Percentiles rank a stretch among this genome's conserved stretches.
These are phyloP conservation scores for Patiria miniata DNA, from an alignment of 35 echinoderm and acorn worm genomes.

Conservation along the genomic window DNA sequence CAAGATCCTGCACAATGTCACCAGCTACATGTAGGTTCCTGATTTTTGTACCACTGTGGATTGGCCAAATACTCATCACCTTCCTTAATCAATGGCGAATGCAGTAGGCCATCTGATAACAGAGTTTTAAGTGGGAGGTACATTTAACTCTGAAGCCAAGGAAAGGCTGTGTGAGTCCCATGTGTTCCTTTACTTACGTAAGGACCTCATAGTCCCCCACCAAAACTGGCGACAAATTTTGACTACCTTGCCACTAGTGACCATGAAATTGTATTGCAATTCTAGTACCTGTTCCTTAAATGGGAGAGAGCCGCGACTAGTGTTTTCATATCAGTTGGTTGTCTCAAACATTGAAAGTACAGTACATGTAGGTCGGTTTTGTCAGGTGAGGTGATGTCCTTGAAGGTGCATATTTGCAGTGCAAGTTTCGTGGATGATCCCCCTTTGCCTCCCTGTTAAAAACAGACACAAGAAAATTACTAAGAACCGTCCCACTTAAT, in stretches of 20 bases:
- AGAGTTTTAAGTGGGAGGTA: not conserved
- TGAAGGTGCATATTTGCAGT: constrained; percentile 7
- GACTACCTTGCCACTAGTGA: not conserved
- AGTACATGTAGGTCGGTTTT: constrained; percentile 24
- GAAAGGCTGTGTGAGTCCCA: constrained; percentile 17
- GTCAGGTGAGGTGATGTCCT: not conserved
- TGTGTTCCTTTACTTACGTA: constrained; percentile 22
- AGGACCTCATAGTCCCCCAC: constrained; percentile 54
- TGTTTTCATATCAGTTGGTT: not conserved
- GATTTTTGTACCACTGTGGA: not conserved
- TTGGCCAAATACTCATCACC: constrained; percentile 4
- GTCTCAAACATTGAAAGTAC: not conserved
- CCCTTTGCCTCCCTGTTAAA: constrained; percentile 6
- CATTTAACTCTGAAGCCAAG: constrained; percentile 40
- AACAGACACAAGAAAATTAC: no score
- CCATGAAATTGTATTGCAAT: not conserved
- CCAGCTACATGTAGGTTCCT: not conserved
- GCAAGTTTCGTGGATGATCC: constrained; percentile 19
- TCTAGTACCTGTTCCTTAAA: not conserved
- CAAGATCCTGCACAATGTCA: constrained; percentile 18
- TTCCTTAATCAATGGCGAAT: not conserved
- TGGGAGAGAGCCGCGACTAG: not conserved
- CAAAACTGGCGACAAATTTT: constrained; percentile 1
- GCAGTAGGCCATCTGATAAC: not conserved
- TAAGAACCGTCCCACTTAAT: no score